These are phyloP conservation scores for Drosophila tripunctata DNA, from an alignment of 2,888 invertebrate species.

Conservation along the genomic window DNA sequence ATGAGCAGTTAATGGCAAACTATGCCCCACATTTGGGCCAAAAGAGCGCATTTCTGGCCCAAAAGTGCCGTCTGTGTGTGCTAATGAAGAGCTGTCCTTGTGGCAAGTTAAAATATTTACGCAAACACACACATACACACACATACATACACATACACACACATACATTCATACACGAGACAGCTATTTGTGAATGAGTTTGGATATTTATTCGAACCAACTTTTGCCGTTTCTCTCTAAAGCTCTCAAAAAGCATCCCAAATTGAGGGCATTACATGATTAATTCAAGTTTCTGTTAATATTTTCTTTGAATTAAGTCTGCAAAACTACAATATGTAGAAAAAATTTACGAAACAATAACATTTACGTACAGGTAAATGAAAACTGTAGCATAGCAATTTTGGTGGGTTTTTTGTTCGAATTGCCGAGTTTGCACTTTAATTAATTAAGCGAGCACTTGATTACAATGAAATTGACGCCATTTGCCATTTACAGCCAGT, in stretches of 20 bases:
- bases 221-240: background rate
- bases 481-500: constrained; percentile 50
- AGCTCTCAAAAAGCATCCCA: background rate
- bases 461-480: constrained; percentile 75
- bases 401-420: background rate
- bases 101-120: constrained; percentile 18
- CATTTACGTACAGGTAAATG: background rate
- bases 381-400: background rate
- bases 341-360: too few species aligned
- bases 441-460: constrained; percentile 75
- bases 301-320: too few species aligned
- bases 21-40: constrained; percentile 41
- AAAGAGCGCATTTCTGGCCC: constrained; percentile 3
- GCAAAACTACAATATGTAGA: too few species aligned
- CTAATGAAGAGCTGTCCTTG: constrained; percentile 43
- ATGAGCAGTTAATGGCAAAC: constrained; percentile 47
- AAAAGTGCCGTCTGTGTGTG: constrained; percentile 26
- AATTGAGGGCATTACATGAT: background rate
- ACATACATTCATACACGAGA: background rate
- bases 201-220: background rate
- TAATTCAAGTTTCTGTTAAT: background rate
- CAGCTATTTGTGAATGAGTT: background rate
- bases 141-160: background rate
- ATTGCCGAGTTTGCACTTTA: constrained; percentile 31
- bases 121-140: constrained; percentile 7